phyloP scores from a whole-genome alignment of 2,113 vertebrate species.

The Lipophrys pholis region DNA sequence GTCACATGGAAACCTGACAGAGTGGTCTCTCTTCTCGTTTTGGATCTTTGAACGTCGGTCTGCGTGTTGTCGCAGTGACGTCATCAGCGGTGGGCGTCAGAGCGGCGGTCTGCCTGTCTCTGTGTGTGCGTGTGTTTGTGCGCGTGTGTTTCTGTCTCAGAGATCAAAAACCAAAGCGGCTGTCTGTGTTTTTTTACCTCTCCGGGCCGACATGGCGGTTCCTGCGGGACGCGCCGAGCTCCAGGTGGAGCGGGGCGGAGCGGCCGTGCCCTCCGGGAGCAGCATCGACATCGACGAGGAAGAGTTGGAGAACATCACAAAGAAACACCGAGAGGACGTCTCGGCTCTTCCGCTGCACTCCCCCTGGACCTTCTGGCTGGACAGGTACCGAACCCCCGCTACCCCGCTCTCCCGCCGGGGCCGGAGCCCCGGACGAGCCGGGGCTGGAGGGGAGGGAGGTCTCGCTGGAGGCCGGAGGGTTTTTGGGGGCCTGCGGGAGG shows the following conservation, averaged over 20 bases:
- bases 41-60: no score
- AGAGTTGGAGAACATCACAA: slow-evolving; percentile 83
- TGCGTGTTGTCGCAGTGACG: no score
- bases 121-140: no score
- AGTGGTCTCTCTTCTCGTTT: no score
- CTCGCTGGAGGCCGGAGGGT: slow-evolving; percentile 47
- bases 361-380: slow-evolving; percentile 86
- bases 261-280: slow-evolving; percentile 60
- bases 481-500: slow-evolving; percentile 51
- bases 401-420: no score
- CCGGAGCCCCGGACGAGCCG: no score
- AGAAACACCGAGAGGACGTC: slow-evolving; percentile 76
- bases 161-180: slow-evolving; percentile 44
- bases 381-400: slow-evolving; percentile 69
- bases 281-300: slow-evolving; percentile 85
- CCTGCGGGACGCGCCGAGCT: slow-evolving; percentile 70
- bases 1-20: no score
- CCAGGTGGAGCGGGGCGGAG: slow-evolving; percentile 71
- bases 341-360: slow-evolving; percentile 81
- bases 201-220: slow-evolving; percentile 68
- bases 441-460: not conserved
- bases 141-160: no score
- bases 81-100: no score
- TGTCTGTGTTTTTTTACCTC: slow-evolving; percentile 22
- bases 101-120: no score